Conservation (phyloP, 2,797 vertebrate species). For the Pelochelys cantorii region DNA sequence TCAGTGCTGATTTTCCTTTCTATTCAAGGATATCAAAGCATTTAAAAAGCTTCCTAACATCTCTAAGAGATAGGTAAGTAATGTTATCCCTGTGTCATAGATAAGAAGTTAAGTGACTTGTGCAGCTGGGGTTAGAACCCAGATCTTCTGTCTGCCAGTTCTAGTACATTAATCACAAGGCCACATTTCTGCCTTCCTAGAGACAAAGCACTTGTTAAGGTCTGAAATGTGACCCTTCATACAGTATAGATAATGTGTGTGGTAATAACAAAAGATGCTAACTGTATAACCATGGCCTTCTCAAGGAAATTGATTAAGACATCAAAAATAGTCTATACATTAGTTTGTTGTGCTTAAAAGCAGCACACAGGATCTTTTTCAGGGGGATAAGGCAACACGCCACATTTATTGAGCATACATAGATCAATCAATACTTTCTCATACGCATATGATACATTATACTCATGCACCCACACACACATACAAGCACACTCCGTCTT, state of each 20-base stretch:
- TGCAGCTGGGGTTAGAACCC: slow-evolving; percentile 17
- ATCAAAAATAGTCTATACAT: slow-evolving; percentile 26
- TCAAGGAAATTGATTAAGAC: not conserved
- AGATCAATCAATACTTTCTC: too few species aligned
- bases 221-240: not conserved
- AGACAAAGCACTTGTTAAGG: slow-evolving; percentile 41
- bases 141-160: not conserved
- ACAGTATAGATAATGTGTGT: slow-evolving; percentile 25
- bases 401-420: too few species aligned
- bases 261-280: not conserved
- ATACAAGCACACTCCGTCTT: too few species aligned
- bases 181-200: slow-evolving; percentile 8
- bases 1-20: slow-evolving; percentile 20
- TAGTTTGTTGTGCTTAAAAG: not conserved
- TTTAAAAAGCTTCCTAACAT: not conserved
- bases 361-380: too few species aligned
- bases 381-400: too few species aligned
- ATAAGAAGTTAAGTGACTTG: not conserved
- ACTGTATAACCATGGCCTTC: not conserved
- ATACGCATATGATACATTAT: too few species aligned
- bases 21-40: not conserved
- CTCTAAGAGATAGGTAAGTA: slow-evolving; percentile 20
- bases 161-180: slow-evolving; percentile 26
- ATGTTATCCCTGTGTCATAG: not conserved
- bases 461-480: too few species aligned